Conservation (phyloP, 2,113 vertebrate species). For the Hypocryptadius cinnamomeus region DNA sequence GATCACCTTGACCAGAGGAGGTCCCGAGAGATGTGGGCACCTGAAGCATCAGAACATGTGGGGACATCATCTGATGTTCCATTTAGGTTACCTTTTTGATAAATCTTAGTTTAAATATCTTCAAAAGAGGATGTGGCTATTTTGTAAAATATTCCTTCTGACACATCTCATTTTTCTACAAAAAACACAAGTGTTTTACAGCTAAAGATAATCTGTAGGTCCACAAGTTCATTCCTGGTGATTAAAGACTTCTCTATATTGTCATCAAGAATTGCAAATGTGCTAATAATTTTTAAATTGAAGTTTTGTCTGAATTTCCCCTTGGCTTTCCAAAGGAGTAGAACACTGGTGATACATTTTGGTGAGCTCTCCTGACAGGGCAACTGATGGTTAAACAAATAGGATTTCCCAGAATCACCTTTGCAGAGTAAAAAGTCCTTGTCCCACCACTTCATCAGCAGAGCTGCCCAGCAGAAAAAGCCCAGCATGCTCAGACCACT, state of each 20-base stretch:
- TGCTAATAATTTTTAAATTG: neutral
- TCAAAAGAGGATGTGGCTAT: fast-evolving
- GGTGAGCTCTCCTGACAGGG: neutral
- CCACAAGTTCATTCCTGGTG: neutral
- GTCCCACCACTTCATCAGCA: neutral
- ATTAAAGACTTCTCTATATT: neutral
- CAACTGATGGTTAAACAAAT: neutral
- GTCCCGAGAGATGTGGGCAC: neutral
- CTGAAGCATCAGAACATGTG: neutral
- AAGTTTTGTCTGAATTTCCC: neutral
- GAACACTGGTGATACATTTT: fast-evolving
- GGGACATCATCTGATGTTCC: neutral
- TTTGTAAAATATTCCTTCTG: neutral
- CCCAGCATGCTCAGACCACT: neutral
- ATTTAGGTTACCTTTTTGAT: neutral
- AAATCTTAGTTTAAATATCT: neutral
- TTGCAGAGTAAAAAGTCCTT: neutral
- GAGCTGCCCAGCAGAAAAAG: neutral
- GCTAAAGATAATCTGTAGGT: neutral
- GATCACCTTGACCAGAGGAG: no score
- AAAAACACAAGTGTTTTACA: neutral
- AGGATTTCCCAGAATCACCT: neutral
- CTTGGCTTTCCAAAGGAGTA: neutral
- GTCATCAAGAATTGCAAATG: neutral
- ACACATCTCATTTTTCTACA: neutral